phyloP scores from a whole-genome alignment of 2,113 vertebrate species.

The Peromyscus californicus region DNA sequence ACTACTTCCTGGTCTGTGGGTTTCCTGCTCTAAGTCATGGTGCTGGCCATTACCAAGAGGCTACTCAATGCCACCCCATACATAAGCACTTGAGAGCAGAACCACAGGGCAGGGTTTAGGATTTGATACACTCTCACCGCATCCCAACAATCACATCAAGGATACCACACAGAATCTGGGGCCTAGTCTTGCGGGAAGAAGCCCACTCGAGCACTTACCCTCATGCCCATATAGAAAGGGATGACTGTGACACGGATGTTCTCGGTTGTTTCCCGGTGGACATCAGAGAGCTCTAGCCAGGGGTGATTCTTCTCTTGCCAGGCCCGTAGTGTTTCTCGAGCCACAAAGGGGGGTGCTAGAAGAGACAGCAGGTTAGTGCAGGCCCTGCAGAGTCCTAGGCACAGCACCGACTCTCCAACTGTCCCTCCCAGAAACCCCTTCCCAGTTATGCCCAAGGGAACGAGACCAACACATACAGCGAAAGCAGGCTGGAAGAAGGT shows the following conservation, averaged over 20 bases:
- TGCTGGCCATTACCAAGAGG: neutral
- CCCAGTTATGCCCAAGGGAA: neutral
- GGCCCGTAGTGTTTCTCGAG: constrained; percentile 95
- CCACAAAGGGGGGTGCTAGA: constrained; percentile 92
- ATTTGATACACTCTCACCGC: neutral
- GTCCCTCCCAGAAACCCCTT: neutral
- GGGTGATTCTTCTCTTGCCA: constrained; percentile 99
- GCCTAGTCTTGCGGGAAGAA: neutral
- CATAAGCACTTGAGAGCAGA: neutral
- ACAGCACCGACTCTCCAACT: neutral
- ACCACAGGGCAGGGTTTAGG: neutral
- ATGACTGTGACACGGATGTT: constrained; percentile 98
- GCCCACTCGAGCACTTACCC: constrained; percentile 87
- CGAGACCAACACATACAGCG: neutral
- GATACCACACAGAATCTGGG: neutral
- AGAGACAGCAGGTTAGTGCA: constrained; percentile 28
- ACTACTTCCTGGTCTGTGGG: neutral
- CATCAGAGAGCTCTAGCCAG: constrained; percentile 98
- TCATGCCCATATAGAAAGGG: constrained; percentile 99
- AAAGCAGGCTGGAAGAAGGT: neutral
- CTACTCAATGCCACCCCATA: neutral
- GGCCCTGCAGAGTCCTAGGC: neutral
- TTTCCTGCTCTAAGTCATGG: neutral
- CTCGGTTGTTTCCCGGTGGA: constrained; percentile 98
- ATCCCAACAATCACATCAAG: neutral